phyloP scores from a whole-genome alignment of 2,113 vertebrate species.

The Vidua macroura region DNA sequence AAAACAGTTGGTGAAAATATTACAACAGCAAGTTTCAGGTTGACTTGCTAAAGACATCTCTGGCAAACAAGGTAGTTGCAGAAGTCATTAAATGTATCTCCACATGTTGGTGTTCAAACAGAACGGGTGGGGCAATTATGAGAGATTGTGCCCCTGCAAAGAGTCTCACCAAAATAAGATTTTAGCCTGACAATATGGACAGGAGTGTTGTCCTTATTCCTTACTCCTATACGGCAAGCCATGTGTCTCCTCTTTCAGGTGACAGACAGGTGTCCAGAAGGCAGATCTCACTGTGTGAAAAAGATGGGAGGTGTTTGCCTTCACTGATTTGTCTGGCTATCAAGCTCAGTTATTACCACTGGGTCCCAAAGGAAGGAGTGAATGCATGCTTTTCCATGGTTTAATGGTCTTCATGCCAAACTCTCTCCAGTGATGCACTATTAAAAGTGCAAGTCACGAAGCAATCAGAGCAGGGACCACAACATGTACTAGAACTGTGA shows the following conservation, averaged over 20 bases:
- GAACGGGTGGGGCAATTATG: not conserved
- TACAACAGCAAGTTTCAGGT: slow-evolving; percentile 7
- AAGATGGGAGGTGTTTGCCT: not conserved
- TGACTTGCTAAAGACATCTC: slow-evolving; percentile 3
- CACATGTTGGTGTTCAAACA: not conserved
- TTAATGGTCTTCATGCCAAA: not conserved
- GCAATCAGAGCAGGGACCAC: not conserved
- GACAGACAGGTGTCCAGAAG: not conserved
- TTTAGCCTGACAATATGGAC: not conserved
- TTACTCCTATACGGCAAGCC: not conserved
- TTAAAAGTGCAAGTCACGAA: not conserved
- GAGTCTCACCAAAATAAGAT: not conserved
- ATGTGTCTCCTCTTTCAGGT: not conserved
- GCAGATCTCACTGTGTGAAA: not conserved
- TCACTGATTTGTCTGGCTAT: not conserved
- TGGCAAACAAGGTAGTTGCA: not conserved
- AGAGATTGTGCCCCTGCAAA: not conserved
- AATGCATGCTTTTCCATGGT: not conserved
- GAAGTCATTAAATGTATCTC: not conserved
- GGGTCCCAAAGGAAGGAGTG: not conserved
- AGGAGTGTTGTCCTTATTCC: not conserved
- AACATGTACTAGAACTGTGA: not conserved
- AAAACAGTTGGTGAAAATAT: not conserved
- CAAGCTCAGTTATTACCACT: not conserved
- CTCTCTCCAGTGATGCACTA: not conserved